phyloP scores from a whole-genome alignment of 2,113 vertebrate species.

The Amphiprion percula region DNA sequence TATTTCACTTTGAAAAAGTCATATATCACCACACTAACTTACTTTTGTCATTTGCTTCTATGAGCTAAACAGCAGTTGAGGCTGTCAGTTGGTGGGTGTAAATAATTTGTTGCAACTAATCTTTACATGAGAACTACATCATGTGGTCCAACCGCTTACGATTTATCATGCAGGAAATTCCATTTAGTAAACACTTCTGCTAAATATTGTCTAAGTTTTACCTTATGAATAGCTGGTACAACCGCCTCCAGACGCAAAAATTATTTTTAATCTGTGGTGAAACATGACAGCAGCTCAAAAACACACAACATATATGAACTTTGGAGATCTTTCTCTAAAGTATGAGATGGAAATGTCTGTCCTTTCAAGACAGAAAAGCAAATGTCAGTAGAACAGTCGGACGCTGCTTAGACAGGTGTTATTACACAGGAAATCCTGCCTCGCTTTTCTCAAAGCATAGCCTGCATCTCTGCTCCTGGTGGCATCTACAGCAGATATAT shows the following conservation, averaged over 20 bases:
- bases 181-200: too few relatives aligned
- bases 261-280: slow-evolving; percentile 34
- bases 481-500: background rate
- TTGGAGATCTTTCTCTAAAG: background rate
- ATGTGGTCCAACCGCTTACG: background rate
- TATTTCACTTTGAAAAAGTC: background rate
- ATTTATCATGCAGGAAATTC: background rate
- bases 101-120: background rate
- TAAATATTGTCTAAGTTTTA: too few relatives aligned
- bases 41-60: background rate
- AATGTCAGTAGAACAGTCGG: slow-evolving; percentile 35
- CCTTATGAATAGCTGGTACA: too few relatives aligned
- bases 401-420: background rate
- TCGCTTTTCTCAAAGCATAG: background rate
- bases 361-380: slow-evolving; percentile 25
- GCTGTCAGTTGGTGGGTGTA: background rate
- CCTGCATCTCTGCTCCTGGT: background rate
- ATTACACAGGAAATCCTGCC: slow-evolving; percentile 25
- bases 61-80: background rate
- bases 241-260: background rate
- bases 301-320: slow-evolving; percentile 22
- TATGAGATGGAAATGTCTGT: slow-evolving; percentile 6
- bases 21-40: background rate
- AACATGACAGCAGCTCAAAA: slow-evolving; percentile 14
- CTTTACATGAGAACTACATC: background rate